phyloP scores from a whole-genome alignment of 2,113 vertebrate species.

The Edolisoma coerulescens region DNA sequence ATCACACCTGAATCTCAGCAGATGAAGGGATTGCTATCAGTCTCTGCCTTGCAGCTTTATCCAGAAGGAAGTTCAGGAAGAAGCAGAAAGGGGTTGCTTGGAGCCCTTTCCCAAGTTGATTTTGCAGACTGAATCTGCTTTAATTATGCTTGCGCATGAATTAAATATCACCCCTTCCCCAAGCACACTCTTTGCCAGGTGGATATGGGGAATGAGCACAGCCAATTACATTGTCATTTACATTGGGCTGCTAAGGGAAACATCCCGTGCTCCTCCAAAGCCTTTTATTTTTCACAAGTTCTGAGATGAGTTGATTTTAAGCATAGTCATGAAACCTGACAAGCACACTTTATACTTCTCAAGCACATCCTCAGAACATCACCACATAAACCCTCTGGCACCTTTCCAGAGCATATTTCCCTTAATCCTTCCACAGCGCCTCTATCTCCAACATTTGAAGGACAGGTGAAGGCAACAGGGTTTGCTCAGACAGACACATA shows the following conservation, averaged over 20 bases:
- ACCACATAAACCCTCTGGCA: not conserved
- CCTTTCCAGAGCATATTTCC: not conserved
- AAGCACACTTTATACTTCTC: not conserved
- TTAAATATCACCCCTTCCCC: not conserved
- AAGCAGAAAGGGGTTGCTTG: not conserved
- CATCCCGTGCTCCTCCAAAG: fast-evolving
- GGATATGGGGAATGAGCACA: not conserved
- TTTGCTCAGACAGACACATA: not conserved
- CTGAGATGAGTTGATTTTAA: not conserved
- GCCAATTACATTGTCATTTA: not conserved
- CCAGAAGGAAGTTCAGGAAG: not conserved
- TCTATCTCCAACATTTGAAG: not conserved
- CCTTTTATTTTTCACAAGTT: not conserved
- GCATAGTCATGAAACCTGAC: not conserved
- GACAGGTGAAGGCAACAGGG: not conserved
- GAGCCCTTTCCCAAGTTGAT: not conserved
- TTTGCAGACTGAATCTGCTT: not conserved
- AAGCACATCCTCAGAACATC: not conserved
- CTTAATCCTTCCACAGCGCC: not conserved
- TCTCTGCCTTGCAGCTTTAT: not conserved
- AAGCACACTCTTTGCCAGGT: not conserved
- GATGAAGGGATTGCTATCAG: not conserved
- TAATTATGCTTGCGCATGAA: not conserved
- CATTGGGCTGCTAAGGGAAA: fast-evolving
- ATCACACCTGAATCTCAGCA: not conserved